Evolutionary conservation across 2,888 invertebrate species (phyloP).

Genomic region (Morpho deidamia): DNA sequence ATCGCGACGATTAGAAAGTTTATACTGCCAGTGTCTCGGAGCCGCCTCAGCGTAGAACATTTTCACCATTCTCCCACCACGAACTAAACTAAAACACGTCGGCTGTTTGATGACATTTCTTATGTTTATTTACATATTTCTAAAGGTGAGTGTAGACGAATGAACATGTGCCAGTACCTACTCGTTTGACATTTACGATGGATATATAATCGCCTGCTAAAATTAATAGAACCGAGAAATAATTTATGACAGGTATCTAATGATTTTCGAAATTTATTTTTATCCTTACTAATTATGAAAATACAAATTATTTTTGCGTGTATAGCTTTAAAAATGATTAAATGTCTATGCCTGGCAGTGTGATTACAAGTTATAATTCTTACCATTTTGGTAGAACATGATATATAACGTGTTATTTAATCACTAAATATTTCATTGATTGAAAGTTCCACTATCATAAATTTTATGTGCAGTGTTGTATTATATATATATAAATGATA

Average conservation of each 20-base stretch:
- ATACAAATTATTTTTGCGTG: neutral
- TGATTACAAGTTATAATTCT: neutral
- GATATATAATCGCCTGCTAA: too few species aligned
- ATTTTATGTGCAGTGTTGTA: too few species aligned
- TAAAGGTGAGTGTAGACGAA: neutral
- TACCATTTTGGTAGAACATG: neutral
- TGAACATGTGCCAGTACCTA: too few species aligned
- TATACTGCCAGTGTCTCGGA: slow-evolving; percentile 40
- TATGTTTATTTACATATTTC: slow-evolving; percentile 36
- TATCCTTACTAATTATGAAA: too few species aligned
- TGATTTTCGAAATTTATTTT: too few species aligned
- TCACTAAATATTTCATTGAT: too few species aligned
- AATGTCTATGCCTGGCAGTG: neutral
- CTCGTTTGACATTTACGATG: too few species aligned
- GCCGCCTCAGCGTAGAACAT: slow-evolving; percentile 43
- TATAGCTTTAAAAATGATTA: neutral
- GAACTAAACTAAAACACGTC: slow-evolving; percentile 50
- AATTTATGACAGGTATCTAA: too few species aligned
- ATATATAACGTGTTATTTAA: too few species aligned
- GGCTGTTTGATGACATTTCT: slow-evolving; percentile 38
- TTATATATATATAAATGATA: too few species aligned
- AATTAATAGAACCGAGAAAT: too few species aligned
- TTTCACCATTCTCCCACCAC: slow-evolving; percentile 68
- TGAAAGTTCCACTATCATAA: too few species aligned
- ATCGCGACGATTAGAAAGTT: slow-evolving; percentile 69